Percentiles rank a stretch among this genome's conserved stretches.
Conservation (phyloP, 2,113 vertebrate genomes). For the Macaca mulatta region DNA sequence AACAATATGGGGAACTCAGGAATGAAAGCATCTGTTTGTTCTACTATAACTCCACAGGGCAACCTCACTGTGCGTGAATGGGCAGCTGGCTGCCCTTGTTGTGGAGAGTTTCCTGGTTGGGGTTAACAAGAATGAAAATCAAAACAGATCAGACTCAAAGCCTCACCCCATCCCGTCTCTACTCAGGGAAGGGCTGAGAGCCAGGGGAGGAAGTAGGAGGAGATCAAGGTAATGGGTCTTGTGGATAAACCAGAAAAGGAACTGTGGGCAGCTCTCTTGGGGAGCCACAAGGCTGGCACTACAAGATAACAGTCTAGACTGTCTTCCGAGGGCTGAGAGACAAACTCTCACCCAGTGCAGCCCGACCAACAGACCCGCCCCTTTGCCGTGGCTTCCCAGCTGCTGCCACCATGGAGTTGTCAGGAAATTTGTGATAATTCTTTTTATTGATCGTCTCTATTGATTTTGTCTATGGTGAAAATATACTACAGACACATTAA, state of each 20-base stretch:
- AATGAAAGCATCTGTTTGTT: not conserved
- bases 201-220: not conserved
- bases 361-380: not conserved
- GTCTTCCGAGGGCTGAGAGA: not conserved
- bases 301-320: not conserved
- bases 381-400: conserved; percentile 1
- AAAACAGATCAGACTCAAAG: not conserved
- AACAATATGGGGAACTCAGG: not conserved
- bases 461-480: conserved; percentile 80
- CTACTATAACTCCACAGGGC: not conserved
- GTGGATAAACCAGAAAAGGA: not conserved
- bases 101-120: not conserved
- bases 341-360: not conserved
- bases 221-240: not conserved
- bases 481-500: conserved; percentile 79
- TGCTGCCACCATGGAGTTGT: conserved; percentile 54
- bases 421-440: conserved; percentile 76
- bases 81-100: not conserved
- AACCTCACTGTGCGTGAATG: not conserved
- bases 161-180: not conserved
- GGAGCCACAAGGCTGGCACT: conserved; percentile 34
- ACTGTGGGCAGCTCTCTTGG: not conserved
- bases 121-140: not conserved
- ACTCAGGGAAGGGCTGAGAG: not conserved
- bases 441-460: conserved; percentile 77